phyloP scores from a whole-genome alignment of 2,113 vertebrate genomes.

The Lonchura striata region DNA sequence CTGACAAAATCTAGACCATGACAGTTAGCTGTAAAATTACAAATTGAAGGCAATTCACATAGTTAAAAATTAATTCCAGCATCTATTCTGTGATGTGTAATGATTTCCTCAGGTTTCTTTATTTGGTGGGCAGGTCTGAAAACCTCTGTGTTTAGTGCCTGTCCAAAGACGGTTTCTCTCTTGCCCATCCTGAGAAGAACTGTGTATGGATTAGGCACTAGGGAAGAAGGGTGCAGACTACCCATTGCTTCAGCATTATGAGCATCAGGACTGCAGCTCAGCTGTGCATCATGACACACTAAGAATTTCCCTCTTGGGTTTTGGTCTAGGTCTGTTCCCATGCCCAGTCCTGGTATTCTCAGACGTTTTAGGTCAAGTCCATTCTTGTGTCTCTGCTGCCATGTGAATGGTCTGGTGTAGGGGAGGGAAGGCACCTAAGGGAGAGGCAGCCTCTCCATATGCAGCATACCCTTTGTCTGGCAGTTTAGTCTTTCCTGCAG shows the following conservation, averaged over 20 bases:
- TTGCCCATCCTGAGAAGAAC: not conserved
- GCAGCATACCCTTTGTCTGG: not conserved
- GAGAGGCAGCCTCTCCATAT: not conserved
- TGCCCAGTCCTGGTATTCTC: not conserved
- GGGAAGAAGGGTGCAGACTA: not conserved
- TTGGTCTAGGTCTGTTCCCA: not conserved
- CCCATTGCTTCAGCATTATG: accelerated
- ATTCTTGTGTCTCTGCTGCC: not conserved
- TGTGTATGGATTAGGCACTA: not conserved
- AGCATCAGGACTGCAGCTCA: not conserved
- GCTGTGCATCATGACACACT: not conserved
- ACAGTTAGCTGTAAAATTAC: not conserved
- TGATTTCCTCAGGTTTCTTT: not conserved
- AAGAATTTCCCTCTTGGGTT: not conserved
- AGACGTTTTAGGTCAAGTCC: not conserved
- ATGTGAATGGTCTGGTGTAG: not conserved
- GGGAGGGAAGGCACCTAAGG: not conserved
- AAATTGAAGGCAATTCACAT: not conserved
- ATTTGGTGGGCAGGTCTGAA: not conserved
- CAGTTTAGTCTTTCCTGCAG: not conserved
- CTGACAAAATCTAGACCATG: not conserved
- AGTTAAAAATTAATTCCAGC: not conserved
- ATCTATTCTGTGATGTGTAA: not conserved
- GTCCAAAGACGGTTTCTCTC: not conserved
- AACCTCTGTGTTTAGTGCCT: not conserved